Evolutionary conservation across 2,888 invertebrate genomes (phyloP).

Genomic region (Coronaproctus castanopsis): DNA sequence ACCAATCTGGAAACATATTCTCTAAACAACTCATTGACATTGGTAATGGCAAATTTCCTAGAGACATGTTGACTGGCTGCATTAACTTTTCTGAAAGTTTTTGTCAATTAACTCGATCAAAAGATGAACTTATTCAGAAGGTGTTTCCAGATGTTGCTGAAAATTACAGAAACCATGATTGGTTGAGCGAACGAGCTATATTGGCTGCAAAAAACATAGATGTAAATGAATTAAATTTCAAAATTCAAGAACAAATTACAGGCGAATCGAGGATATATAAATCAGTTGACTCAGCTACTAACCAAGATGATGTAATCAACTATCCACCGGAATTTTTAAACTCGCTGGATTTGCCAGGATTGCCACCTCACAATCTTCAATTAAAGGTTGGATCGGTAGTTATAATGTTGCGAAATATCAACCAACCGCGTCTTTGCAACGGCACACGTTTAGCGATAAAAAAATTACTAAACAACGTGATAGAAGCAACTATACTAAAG

Average conservation of each 20-base stretch:
- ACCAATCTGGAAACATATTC: not conserved
- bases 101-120: not conserved
- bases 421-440: no score
- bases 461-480: no score
- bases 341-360: no score
- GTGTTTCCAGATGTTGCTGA: not conserved
- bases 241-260: not conserved
- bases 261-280: not conserved
- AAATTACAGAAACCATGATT: not conserved
- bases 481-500: no score
- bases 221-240: not conserved
- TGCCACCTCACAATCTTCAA: no score
- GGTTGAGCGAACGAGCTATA: not conserved
- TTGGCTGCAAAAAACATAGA: not conserved
- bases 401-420: no score
- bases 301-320: no score
- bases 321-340: no score
- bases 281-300: no score
- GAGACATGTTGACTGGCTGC: not conserved
- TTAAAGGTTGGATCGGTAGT: no score
- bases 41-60: not conserved
- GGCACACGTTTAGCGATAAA: no score
- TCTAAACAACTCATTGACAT: not conserved
- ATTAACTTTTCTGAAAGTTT: not conserved
- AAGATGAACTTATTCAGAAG: not conserved